phyloP scores from a whole-genome alignment of 2,797 vertebrate genomes.

The Hydrocynus forskahlii region DNA sequence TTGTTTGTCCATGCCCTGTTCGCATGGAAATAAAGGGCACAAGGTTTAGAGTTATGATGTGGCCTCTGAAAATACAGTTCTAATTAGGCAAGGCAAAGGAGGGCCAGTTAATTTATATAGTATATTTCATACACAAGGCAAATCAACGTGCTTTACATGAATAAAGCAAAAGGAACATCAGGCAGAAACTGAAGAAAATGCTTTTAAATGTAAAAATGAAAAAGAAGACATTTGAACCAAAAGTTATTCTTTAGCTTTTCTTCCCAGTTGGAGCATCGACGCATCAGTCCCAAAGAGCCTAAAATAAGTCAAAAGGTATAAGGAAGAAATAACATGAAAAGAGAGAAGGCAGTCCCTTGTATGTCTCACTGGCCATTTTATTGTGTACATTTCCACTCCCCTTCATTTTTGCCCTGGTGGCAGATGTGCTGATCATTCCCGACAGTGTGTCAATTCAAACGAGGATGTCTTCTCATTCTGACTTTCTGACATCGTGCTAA shows the following conservation, averaged over 20 bases:
- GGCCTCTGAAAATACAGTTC: neutral
- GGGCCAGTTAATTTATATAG: no score
- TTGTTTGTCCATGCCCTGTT: no score
- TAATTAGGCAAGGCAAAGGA: neutral
- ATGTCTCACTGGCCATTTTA: neutral
- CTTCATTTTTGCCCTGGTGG: neutral
- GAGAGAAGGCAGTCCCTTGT: neutral
- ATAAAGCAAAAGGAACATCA: no score
- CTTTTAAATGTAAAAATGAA: no score
- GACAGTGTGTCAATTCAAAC: constrained; percentile 12
- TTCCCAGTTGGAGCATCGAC: neutral
- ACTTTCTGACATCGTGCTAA: constrained; percentile 14
- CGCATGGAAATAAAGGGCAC: no score
- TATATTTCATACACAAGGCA: no score
- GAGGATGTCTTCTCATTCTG: constrained; percentile 20
- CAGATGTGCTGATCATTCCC: neutral
- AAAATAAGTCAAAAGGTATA: neutral
- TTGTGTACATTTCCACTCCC: neutral
- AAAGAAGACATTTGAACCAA: no score
- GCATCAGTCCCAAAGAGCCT: neutral
- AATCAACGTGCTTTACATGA: no score
- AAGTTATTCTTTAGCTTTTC: no score
- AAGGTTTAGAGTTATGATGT: neutral
- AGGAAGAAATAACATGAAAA: neutral
- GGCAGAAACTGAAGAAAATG: no score